Evolutionary conservation across 2,888 invertebrate species (phyloP).

Genomic region (Tipula lateralis): DNA sequence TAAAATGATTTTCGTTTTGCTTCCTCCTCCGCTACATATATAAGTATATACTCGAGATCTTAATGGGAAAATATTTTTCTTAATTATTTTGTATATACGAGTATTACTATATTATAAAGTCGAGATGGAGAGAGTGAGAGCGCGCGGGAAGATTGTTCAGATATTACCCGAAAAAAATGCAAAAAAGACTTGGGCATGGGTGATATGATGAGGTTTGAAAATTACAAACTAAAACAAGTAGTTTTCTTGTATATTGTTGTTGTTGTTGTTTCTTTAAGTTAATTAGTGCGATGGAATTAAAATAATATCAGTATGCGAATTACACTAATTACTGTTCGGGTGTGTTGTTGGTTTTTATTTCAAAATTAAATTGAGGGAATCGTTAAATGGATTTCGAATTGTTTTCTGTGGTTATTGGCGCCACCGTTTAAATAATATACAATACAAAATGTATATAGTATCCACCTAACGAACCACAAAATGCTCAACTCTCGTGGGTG

Average conservation of each 20-base stretch:
- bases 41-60: background rate
- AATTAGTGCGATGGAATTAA: background rate
- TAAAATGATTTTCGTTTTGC: background rate
- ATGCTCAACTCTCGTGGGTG: background rate
- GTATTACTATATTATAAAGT: background rate
- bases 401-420: background rate
- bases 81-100: background rate
- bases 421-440: background rate
- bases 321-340: background rate
- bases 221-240: conserved; percentile 2
- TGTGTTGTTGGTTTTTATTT: background rate
- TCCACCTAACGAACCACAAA: background rate
- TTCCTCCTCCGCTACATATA: background rate
- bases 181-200: background rate
- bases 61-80: background rate
- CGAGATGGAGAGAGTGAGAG: background rate
- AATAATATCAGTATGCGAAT: conserved; percentile 11
- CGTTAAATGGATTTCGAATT: background rate
- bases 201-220: background rate
- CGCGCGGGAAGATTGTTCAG: background rate
- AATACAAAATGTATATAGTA: background rate
- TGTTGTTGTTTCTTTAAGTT: background rate
- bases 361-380: background rate
- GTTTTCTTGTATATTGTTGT: background rate
- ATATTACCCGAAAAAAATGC: background rate